A percentile compares a stretch with the other conserved stretches of the same genome.
Evolutionary conservation across 2,113 vertebrate genomes (phyloP).

Genomic region (Reinhardtius hippoglossoides): DNA sequence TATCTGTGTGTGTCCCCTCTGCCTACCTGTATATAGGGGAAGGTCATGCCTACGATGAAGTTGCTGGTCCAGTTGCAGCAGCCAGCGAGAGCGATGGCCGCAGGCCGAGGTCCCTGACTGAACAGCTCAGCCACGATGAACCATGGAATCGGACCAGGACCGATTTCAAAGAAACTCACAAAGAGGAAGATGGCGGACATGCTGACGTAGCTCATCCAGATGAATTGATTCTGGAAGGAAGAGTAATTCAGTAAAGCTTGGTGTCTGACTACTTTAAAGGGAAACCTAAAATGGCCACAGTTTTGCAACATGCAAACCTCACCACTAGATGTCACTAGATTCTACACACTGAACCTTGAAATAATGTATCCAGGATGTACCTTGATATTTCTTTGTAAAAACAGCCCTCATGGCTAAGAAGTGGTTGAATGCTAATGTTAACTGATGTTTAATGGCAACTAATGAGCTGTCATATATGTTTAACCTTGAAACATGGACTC

Average conservation of each 20-base stretch:
- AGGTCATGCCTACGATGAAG: constrained; percentile 93
- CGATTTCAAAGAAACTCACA: constrained; percentile 96
- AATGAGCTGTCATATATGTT: too few species aligned
- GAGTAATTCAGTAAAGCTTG: not conserved
- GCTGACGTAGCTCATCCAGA: constrained; percentile 95
- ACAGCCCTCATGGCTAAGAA: too few species aligned
- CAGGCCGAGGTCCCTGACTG: constrained; percentile 94
- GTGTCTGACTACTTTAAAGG: too few species aligned
- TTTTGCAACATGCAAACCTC: too few species aligned
- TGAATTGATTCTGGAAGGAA: constrained; percentile 74
- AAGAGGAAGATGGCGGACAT: constrained; percentile 93
- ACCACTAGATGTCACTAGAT: too few species aligned
- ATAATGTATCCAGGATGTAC: not conserved
- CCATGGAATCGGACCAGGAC: constrained; percentile 97
- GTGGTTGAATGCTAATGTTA: too few species aligned
- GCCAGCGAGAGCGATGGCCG: constrained; percentile 90
- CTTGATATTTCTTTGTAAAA: too few species aligned
- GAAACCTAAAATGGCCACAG: too few species aligned
- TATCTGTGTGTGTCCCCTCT: not conserved
- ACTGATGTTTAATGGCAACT: too few species aligned
- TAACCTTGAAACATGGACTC: too few species aligned
- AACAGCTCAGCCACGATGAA: constrained; percentile 98
- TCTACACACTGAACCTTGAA: not conserved
- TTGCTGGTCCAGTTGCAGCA: constrained; percentile 97
- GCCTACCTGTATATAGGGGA: constrained; percentile 91